Evolutionary conservation across 2,888 invertebrate species (phyloP).

Genomic region (Cyclophora albipunctata): DNA sequence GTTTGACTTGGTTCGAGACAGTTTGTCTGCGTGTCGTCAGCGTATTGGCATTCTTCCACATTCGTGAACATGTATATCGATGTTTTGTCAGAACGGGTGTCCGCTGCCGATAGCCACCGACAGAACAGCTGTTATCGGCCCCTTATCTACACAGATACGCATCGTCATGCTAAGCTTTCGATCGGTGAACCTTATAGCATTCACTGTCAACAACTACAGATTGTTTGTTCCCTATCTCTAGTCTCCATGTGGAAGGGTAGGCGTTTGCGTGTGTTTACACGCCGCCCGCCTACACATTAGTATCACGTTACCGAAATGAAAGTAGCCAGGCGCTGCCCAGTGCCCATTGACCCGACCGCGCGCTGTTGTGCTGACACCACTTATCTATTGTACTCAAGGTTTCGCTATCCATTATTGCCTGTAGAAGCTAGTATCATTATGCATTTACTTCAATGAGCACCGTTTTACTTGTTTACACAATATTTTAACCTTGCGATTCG

Average conservation of each 20-base stretch:
- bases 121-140: neutral
- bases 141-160: neutral
- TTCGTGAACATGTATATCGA: constrained; percentile 6
- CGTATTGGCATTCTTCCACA: constrained; percentile 43
- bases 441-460: neutral
- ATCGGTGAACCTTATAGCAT: too few species aligned
- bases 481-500: too few species aligned
- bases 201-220: too few species aligned
- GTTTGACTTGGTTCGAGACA: constrained; percentile 27
- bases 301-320: constrained; percentile 10
- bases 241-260: too few species aligned
- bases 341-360: neutral
- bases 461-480: neutral
- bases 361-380: too few species aligned
- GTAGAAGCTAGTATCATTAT: neutral
- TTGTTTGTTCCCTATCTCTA: too few species aligned
- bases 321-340: constrained; percentile 8
- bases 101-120: neutral
- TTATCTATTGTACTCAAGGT: too few species aligned
- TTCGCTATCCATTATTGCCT: too few species aligned
- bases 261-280: neutral
- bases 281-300: neutral
- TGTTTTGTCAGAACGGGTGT: constrained; percentile 16
- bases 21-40: constrained; percentile 37
- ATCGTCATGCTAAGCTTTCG: neutral